Evolutionary conservation across 2,113 vertebrate genomes (phyloP).

Genomic region (Peromyscus polionotus): DNA sequence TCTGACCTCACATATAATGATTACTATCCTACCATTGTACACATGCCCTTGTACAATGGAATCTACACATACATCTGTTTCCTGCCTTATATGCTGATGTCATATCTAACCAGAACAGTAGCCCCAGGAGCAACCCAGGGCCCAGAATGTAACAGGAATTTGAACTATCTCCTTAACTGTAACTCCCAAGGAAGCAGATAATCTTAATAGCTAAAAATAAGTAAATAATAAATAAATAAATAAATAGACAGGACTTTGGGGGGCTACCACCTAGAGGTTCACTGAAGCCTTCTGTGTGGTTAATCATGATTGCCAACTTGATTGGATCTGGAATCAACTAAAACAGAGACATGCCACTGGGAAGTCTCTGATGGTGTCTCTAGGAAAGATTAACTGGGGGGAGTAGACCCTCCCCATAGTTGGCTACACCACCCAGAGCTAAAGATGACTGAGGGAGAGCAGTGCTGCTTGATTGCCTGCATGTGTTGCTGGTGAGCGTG

Average conservation of each 20-base stretch:
- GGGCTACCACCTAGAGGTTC: not conserved
- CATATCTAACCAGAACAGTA: not conserved
- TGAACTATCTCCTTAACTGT: conserved; percentile 23
- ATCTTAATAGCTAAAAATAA: conserved; percentile 3
- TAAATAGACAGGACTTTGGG: not conserved
- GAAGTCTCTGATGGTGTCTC: not conserved
- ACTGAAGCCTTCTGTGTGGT: not conserved
- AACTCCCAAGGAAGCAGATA: not conserved
- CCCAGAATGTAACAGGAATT: not conserved
- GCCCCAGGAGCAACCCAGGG: not conserved
- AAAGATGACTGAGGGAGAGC: not conserved
- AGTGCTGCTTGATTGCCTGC: no score
- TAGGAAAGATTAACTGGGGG: not conserved
- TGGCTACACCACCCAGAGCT: not conserved
- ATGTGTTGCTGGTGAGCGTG: not conserved
- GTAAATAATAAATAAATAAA: not conserved
- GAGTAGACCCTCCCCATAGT: not conserved
- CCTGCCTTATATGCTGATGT: not conserved
- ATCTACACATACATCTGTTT: not conserved
- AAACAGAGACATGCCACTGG: not conserved
- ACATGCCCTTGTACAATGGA: not conserved
- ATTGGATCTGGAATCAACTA: not conserved
- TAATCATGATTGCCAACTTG: not conserved
- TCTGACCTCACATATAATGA: not conserved
- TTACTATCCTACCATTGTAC: not conserved